Evolutionary conservation across 2,797 vertebrate species (phyloP), one percentile per base, ranked within the genome.

Genomic region (Lepilemur ruficaudatus): DNA sequence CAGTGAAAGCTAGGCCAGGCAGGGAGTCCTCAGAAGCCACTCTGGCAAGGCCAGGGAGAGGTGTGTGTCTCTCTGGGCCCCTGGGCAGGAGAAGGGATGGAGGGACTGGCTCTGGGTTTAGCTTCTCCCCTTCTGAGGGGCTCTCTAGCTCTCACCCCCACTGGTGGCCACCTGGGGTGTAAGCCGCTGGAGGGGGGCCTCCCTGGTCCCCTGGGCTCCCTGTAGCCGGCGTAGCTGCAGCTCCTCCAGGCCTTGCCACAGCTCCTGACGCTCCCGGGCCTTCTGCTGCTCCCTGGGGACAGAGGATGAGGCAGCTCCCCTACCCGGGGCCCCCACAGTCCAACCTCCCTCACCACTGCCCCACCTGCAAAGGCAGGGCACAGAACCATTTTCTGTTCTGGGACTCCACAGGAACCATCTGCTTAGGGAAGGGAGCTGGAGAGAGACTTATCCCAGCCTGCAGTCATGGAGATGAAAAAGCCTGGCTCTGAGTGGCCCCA

Each of bases 181-280:
- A 96, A 99, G 98, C 98, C 99, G 99, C 98, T 99, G 99, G 95
- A 99, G 98, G 83, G 99, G 98, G 35, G 99, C 98, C 97, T 99
- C 99, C 4, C 98, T 99, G 87, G 99, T 97, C 97, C 99, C 99
- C 98, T 99, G 99, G 97, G 99, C 98, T 48, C 96, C 97, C 97
- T 98, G 97, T 94, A 98, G 82, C 72, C 99, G 98, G 84, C 99
- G 99, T 91, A 99, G 99, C 98, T 99, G 99, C 73, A 99, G 98
- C 93, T 99, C 99, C 83, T 99, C 99, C 98, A 99, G 98, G 85
- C 98, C 99, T 95, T 98, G 98, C 99, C 99, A 99, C 63, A 99
- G 98, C 93, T 99, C 99, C 1, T 98, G 96, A 4, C 99, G 98
- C 91, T 99, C 99, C 95, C 97, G 97, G 81, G 99, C 99, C 87